These are phyloP conservation scores for Sebastes diaconus DNA, from an alignment of 2,797 vertebrate species.

Conservation along the genomic window DNA sequence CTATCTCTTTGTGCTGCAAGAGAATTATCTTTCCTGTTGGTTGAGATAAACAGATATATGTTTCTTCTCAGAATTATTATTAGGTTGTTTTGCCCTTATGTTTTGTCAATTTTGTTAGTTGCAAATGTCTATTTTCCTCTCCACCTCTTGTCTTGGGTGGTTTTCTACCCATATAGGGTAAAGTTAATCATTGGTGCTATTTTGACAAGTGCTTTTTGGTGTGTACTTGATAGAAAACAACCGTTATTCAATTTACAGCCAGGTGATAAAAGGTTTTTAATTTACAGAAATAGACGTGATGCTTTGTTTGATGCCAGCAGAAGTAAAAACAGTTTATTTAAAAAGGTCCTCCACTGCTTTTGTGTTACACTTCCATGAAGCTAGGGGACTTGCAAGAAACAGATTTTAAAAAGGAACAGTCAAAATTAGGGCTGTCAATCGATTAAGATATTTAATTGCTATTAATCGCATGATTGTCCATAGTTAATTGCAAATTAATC, in stretches of 20 bases:
- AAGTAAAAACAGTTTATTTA: neutral
- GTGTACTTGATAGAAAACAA: neutral
- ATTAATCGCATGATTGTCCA: too few relatives aligned
- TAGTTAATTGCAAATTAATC: too few relatives aligned
- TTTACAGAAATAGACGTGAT: neutral
- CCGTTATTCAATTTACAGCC: neutral
- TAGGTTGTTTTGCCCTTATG: neutral
- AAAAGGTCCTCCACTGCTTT: neutral
- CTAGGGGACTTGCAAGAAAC: neutral
- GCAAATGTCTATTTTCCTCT: neutral
- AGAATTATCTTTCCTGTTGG: neutral
- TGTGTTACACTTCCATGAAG: neutral
- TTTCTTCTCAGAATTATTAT: neutral
- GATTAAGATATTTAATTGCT: too few relatives aligned
- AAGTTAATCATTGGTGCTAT: neutral
- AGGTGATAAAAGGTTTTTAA: neutral
- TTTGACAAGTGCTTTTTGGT: neutral
- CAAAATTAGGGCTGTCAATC: too few relatives aligned
- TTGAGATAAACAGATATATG: neutral
- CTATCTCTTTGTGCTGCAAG: constrained; percentile 25
- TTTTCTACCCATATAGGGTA: neutral
- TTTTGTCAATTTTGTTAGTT: too few relatives aligned
- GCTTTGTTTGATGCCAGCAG: neutral
- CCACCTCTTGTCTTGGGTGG: neutral
- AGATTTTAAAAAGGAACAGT: neutral